These are phyloP conservation scores for Gymnocheta viridis DNA, from an alignment of 2,888 invertebrate species.

Conservation along the genomic window DNA sequence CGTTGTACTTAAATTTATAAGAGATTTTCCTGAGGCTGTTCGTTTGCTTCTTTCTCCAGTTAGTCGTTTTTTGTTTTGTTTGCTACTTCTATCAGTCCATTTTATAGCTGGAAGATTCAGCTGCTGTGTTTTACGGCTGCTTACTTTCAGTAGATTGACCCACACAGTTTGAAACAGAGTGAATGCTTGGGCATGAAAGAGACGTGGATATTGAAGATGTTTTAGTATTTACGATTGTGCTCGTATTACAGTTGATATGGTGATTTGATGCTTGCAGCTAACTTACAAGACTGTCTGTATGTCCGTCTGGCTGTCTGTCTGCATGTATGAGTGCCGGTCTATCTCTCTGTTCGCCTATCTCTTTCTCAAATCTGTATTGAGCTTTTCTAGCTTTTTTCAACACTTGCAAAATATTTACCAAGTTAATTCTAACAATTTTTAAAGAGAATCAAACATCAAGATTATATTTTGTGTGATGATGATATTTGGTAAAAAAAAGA, in stretches of 20 bases:
- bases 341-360: slow-evolving; percentile 30
- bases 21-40: slow-evolving; percentile 43
- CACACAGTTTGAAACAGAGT: slow-evolving; percentile 52
- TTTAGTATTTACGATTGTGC: slow-evolving; percentile 41
- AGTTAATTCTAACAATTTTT: slow-evolving; percentile 59
- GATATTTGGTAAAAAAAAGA: not conserved
- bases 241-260: slow-evolving; percentile 61
- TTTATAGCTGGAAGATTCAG: slow-evolving; percentile 58
- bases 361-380: slow-evolving; percentile 55
- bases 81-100: slow-evolving; percentile 20
- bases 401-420: slow-evolving; percentile 55
- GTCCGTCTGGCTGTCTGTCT: not conserved
- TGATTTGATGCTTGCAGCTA: slow-evolving; percentile 62
- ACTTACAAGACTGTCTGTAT: slow-evolving; percentile 12
- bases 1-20: slow-evolving; percentile 58
- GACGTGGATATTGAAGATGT: slow-evolving; percentile 34
- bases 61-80: slow-evolving; percentile 5
- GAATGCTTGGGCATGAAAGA: not conserved
- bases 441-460: slow-evolving; percentile 43
- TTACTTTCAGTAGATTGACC: slow-evolving; percentile 50
- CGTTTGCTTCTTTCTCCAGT: slow-evolving; percentile 14
- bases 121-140: slow-evolving; percentile 44
- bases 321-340: not conserved
- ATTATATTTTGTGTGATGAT: slow-evolving; percentile 36
- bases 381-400: slow-evolving; percentile 49